These are phyloP conservation scores for Manis javanica DNA, from an alignment of 2,797 vertebrate species.

Conservation along the genomic window DNA sequence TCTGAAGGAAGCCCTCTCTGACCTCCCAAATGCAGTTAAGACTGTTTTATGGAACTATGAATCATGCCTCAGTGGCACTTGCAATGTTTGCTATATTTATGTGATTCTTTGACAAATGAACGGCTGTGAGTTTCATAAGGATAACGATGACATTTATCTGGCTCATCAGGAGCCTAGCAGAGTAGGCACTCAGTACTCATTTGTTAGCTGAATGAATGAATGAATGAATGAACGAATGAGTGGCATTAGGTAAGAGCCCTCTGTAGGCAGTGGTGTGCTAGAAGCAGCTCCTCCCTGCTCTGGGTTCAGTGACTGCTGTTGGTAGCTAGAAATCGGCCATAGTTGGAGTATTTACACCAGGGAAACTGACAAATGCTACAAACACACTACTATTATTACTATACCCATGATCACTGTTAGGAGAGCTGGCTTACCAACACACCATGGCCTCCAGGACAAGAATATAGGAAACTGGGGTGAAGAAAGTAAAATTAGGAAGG, in stretches of 20 bases:
- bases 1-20: neutral
- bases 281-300: neutral
- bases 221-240: neutral
- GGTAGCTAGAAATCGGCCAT: neutral
- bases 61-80: accelerated
- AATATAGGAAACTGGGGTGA: neutral
- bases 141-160: neutral
- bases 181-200: neutral
- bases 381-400: no score
- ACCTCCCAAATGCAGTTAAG: neutral
- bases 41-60: accelerated
- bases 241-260: accelerated
- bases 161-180: neutral
- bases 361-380: neutral
- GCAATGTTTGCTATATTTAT: neutral
- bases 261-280: neutral
- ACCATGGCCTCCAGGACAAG: neutral
- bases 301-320: neutral
- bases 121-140: neutral
- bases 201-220: neutral
- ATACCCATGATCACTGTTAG: neutral
- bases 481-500: neutral
- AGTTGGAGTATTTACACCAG: neutral
- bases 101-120: neutral
- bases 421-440: neutral